Percentiles rank a stretch among this genome's conserved stretches.
phyloP scores from a whole-genome alignment of 2,113 vertebrate genomes.

The Syrrhaptes paradoxus region DNA sequence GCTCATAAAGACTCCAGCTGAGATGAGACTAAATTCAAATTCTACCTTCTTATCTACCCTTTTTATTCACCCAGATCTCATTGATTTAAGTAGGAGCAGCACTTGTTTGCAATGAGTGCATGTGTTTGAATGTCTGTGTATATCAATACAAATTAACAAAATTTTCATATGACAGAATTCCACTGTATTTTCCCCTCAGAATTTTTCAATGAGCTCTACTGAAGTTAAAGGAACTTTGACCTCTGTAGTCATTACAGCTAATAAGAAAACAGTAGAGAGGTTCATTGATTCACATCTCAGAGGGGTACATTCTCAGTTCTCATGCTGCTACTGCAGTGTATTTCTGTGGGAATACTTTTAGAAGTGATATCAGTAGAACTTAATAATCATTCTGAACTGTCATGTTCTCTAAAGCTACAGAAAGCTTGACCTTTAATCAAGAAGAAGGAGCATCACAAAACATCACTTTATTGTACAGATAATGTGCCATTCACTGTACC shows the following conservation, averaged over 20 bases:
- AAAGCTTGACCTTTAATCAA: constrained; percentile 49
- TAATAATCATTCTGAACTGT: background rate
- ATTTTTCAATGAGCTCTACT: background rate
- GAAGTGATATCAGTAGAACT: background rate
- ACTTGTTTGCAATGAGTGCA: background rate
- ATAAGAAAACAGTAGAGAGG: background rate
- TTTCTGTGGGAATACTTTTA: background rate
- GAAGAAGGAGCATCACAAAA: background rate
- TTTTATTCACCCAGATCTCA: background rate
- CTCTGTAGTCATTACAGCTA: background rate
- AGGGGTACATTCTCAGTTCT: background rate
- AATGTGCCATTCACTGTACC: background rate
- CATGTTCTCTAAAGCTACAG: background rate
- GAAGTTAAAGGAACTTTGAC: background rate
- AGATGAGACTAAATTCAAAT: background rate
- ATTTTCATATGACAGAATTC: background rate
- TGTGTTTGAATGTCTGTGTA: background rate
- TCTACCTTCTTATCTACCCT: background rate
- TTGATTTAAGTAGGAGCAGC: background rate
- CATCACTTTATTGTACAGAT: background rate
- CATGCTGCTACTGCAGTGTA: background rate
- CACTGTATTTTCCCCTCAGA: background rate
- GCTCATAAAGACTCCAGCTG: background rate
- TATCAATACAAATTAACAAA: background rate
- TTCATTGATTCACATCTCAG: background rate